Conservation (phyloP, 2,113 vertebrate genomes). For the Pitta sordida region DNA sequence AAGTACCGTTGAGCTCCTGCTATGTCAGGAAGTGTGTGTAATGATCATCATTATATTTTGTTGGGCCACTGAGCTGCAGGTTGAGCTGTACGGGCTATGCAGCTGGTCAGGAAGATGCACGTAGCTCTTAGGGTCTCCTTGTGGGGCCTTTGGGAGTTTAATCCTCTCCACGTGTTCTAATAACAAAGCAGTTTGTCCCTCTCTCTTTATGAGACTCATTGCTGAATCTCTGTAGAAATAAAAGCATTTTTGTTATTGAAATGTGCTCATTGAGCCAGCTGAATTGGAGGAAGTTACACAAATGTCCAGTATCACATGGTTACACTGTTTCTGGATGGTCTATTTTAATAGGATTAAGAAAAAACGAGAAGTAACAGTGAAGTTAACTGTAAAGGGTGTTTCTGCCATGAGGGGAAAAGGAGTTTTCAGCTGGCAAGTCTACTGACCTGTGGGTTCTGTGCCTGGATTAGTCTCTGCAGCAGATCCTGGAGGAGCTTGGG, state of each 20-base stretch:
- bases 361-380: neutral
- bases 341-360: neutral
- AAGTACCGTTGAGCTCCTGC: neutral
- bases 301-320: neutral
- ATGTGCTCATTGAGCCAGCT: neutral
- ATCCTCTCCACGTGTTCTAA: neutral
- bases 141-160: neutral
- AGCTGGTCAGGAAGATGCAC: neutral
- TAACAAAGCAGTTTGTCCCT: neutral
- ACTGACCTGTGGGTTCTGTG: neutral
- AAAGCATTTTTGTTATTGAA: neutral
- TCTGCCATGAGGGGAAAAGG: neutral
- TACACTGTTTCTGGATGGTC: neutral
- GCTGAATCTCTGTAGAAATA: neutral
- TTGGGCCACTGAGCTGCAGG: neutral
- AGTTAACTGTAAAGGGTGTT: neutral
- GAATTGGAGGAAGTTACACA: conserved; percentile 25
- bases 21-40: neutral
- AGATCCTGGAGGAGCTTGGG: fast-evolving
- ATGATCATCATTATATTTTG: neutral
- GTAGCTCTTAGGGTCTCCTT: neutral
- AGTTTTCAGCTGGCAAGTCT: neutral
- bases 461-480: neutral
- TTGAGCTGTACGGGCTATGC: neutral
- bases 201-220: neutral